phyloP scores from a whole-genome alignment of 2,113 vertebrate species.

The Ondatra zibethicus region DNA sequence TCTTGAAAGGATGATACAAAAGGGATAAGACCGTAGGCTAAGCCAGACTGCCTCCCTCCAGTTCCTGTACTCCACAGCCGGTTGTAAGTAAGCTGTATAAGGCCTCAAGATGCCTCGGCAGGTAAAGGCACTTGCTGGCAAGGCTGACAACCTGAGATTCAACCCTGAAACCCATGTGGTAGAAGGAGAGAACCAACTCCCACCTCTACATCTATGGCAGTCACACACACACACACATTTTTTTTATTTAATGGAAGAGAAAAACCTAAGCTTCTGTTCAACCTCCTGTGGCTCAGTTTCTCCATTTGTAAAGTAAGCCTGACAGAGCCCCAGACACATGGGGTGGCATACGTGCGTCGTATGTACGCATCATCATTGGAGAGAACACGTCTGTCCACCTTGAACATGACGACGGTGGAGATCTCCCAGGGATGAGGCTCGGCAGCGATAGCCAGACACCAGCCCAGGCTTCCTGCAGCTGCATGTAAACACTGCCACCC shows the following conservation, averaged over 20 bases:
- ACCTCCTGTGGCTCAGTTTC: neutral
- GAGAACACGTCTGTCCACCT: rapidly evolving
- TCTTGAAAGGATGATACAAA: too few species aligned
- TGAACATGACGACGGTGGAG: rapidly evolving
- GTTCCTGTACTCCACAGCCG: too few species aligned
- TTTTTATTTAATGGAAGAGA: neutral
- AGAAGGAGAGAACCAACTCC: too few species aligned
- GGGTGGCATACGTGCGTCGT: rapidly evolving
- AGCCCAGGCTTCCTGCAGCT: neutral
- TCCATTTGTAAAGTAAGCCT: neutral
- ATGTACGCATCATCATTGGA: too few species aligned
- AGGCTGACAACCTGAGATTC: neutral
- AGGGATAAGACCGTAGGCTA: rapidly evolving
- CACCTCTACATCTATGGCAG: too few species aligned
- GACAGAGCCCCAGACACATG: rapidly evolving
- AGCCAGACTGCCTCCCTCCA: neutral
- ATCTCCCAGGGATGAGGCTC: neutral
- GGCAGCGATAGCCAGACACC: neutral
- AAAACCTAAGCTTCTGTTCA: neutral
- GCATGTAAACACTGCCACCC: neutral
- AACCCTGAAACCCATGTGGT: neutral
- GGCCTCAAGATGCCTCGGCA: neutral
- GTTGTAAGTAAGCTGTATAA: neutral
- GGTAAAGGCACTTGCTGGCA: neutral
- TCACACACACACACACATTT: neutral